Base-by-base conservation (phyloP, 2,113 vertebrate species). In the Collichthys lucidus region DNA sequence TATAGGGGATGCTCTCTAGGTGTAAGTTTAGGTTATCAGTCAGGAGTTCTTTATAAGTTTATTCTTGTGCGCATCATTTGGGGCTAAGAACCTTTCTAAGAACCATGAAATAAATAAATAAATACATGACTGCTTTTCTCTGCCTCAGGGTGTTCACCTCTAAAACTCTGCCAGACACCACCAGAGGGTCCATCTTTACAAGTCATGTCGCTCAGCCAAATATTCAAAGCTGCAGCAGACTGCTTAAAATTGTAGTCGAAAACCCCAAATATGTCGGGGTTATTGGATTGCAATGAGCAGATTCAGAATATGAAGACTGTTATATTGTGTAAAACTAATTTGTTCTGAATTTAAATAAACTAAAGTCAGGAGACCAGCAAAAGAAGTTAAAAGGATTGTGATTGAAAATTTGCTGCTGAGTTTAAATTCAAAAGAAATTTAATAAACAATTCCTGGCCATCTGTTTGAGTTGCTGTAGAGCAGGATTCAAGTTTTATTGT, bases 231-330 rank as follows among this genome's bases (percentile, higher is more conserved):
- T 40, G 35, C 35, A 40, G 35, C 35, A 40, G 35, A 40, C 35
- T 16, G 47, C 29, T 74, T 62, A 12, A 62, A 46, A 80, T 59
- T 69, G 42, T 24, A n/a, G 42, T 56, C 35, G 7, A 40, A 40
- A 40, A 42, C 55, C 10, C 3, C 2, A 29, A 61, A 61, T 22
- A 52, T 19, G 8, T 9, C 14, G 1, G 4, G 46, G 7, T n/a
- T n/a, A 24, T 56, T 42, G 20, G n/a, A n/a, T 70, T 70, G 68
- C 2, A 71, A 53, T 4, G 7, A 44, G 49, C 29, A 55, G 35
- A 56, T 57, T 19, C n/a, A 59, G 3, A 31, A 47, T n/a, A 40
- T 35, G 35, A 46, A 14, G 4, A 3, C 2, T n/a, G 6, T 35
- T 9, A 49, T 50, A 72, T 15, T 44, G 40, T 19, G 2, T 22